Evolutionary conservation across 2,888 invertebrate species (phyloP), one percentile per base, ranked within the genome.

Genomic region (Craniophora ligustri): DNA sequence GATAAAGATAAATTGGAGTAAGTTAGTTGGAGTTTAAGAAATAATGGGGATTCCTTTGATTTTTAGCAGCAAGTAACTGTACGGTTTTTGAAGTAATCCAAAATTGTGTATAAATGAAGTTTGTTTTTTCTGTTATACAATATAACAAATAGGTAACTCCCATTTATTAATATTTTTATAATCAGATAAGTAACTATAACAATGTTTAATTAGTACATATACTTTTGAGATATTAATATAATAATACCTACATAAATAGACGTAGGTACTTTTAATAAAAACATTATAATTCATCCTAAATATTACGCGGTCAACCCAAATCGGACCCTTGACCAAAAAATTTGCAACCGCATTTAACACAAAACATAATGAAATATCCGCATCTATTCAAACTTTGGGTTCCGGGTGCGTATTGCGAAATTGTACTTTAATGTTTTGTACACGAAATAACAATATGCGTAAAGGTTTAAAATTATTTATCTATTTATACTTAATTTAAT

Each of bases 321-420:
- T 18, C 14, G 6, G 30, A 45, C 30, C 46, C 38, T 28, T 14
- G 23, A 58, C 48, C 48, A 51, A 59, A 49, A 64, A 67, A 40
- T 10, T 42, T 50, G 50, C 36, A 57, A 54, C 46, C 55, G 58
- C 63, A 56, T 45, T 51, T 42, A 56, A 61, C 45, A 50, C 49
- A 57, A 56, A 48, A 47, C 57, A 51, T 64, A 70, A 59, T 70
- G 42, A 51, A 49, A 56, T 53, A 45, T 63, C 28, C 55, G 32
- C 54, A 40, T 67, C 67, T 51, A 60, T 64, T 65, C 57, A 70
- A 62, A 56, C 42, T 50, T 60, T 38, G 30, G 40, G 44, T 45
- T 28, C 18, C 10, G 1, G 23, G 1, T 2, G 44, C 56, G 45
- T 48, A 62, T 44, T 48, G 46, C 13, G 7, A 14, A 60, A 45